phyloP scores from a whole-genome alignment of 2,888 invertebrate species.

The Thereva nobilitata region DNA sequence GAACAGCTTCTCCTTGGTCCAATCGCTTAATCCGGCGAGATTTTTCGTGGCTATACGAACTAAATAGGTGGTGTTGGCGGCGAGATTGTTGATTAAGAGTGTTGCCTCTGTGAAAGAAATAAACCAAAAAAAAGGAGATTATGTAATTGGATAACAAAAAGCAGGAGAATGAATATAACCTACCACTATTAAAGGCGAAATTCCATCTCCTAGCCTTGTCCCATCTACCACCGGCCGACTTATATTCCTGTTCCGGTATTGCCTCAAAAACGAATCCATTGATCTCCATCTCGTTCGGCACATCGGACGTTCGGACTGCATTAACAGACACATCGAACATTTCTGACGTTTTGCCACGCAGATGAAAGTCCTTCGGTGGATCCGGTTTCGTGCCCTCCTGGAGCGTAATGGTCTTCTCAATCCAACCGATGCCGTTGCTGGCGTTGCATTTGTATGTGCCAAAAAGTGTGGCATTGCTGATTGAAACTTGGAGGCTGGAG shows the following conservation, averaged over 20 bases:
- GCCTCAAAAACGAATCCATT: constrained; percentile 57
- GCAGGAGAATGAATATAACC: constrained; percentile 37
- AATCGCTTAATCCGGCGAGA: constrained; percentile 61
- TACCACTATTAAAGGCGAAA: constrained; percentile 56
- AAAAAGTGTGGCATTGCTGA: constrained; percentile 54
- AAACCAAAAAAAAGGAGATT: neutral
- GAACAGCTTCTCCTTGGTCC: constrained; percentile 53
- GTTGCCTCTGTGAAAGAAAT: constrained; percentile 55
- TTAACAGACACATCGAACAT: constrained; percentile 58
- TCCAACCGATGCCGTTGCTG: constrained; percentile 60
- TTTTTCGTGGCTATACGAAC: constrained; percentile 63
- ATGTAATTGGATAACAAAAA: constrained; percentile 1
- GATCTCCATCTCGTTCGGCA: constrained; percentile 53
- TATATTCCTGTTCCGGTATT: constrained; percentile 54
- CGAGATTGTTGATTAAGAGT: constrained; percentile 59
- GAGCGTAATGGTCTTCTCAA: constrained; percentile 60
- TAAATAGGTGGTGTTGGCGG: constrained; percentile 61
- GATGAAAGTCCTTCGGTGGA: constrained; percentile 56
- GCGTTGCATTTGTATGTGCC: constrained; percentile 63
- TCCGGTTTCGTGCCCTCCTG: constrained; percentile 62
- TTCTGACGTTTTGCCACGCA: constrained; percentile 57
- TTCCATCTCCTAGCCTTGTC: constrained; percentile 54
- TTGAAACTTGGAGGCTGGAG: constrained; percentile 52
- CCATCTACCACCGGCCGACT: constrained; percentile 55
- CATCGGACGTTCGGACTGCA: constrained; percentile 49